Evolutionary conservation across 2,888 invertebrate genomes (phyloP).

Genomic region (Parnassius glacialis): DNA sequence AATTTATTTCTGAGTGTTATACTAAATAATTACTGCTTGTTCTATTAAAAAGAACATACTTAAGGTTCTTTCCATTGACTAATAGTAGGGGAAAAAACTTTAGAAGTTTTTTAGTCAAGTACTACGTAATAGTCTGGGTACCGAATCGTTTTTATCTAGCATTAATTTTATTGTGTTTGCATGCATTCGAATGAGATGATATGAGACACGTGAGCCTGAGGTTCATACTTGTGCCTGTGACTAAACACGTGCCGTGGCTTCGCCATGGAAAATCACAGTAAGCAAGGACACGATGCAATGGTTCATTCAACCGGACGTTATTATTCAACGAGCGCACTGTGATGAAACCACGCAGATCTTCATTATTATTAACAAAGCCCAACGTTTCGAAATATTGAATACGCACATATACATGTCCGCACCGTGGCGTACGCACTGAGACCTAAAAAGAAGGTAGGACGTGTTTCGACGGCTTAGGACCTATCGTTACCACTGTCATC

Average conservation of each 20-base stretch:
- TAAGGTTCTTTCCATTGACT: no score
- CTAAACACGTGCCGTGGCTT: conserved; percentile 55
- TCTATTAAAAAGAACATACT: no score
- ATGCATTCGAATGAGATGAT: conserved; percentile 52
- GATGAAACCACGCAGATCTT: conserved; percentile 70
- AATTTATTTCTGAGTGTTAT: no score
- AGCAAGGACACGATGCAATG: conserved; percentile 79
- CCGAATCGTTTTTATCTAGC: conserved; percentile 38
- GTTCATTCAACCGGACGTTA: conserved; percentile 79
- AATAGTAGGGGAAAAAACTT: no score
- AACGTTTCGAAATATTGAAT: conserved; percentile 67
- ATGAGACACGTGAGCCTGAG: conserved; percentile 42
- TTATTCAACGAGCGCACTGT: conserved; percentile 76
- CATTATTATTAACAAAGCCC: conserved; percentile 74
- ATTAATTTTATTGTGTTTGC: conserved; percentile 52
- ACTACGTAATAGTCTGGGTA: conserved; percentile 48
- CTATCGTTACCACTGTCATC: not conserved
- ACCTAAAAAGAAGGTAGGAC: conserved; percentile 25
- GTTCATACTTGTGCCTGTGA: conserved; percentile 32
- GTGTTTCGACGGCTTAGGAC: not conserved
- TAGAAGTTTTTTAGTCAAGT: conserved; percentile 29
- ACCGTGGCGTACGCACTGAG: conserved; percentile 20
- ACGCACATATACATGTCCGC: conserved; percentile 38
- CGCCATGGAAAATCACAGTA: conserved; percentile 77
- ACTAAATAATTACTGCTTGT: no score